Evolutionary conservation across 2,113 vertebrate species (phyloP).

Genomic region (Ovibos moschatus): DNA sequence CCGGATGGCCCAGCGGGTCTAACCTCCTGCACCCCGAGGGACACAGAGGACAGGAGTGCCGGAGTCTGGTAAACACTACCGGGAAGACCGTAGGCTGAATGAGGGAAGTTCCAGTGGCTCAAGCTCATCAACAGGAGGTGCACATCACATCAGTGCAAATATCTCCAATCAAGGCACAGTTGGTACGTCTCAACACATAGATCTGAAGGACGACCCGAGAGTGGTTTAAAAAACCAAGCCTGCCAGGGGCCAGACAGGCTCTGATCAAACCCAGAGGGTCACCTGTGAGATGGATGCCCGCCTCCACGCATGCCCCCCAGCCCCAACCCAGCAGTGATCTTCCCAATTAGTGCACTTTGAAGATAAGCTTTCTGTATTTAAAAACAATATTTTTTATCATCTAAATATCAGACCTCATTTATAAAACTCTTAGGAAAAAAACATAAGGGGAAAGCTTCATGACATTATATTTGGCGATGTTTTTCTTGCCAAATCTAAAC

Average conservation of each 20-base stretch:
- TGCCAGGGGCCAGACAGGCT: neutral
- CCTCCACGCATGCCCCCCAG: rapidly evolving
- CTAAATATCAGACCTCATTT: neutral
- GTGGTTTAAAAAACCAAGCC: neutral
- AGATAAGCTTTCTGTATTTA: neutral
- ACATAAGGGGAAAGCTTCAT: neutral
- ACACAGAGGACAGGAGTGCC: rapidly evolving
- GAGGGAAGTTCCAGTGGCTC: rapidly evolving
- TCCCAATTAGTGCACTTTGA: neutral
- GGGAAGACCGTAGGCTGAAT: rapidly evolving
- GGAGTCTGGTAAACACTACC: rapidly evolving
- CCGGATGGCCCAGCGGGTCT: neutral
- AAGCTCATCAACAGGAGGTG: neutral
- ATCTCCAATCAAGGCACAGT: neutral
- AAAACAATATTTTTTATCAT: neutral
- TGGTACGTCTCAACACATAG: rapidly evolving
- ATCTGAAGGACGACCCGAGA: neutral
- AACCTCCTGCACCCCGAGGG: neutral
- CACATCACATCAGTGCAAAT: rapidly evolving
- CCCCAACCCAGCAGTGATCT: neutral
- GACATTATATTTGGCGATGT: neutral
- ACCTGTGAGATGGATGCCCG: neutral
- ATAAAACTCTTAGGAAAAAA: neutral
- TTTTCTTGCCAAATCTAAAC: neutral
- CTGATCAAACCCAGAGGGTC: neutral